Base-by-base conservation (phyloP, 2,888 invertebrate genomes). In the Callimorpha dominula region DNA sequence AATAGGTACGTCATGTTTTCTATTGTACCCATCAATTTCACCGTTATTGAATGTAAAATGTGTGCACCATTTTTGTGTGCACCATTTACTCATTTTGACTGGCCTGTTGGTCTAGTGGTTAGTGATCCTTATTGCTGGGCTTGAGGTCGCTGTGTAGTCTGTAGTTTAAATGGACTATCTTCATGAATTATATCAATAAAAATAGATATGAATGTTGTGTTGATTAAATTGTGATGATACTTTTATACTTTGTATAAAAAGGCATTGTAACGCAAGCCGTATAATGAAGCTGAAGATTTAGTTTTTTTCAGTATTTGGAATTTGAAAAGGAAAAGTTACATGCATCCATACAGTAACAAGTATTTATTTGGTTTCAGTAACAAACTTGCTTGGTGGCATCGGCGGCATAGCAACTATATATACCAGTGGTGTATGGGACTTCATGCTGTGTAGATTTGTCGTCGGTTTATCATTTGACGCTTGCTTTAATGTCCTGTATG, bases 1-100 rank as follows among this genome's bases (percentile, higher is more conserved):
- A 31, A 65, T 71, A 46, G 68, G 74, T 74, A 64, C 9, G 50
- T 57, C 17, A 54, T n/a, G 17, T 7, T n/a, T 54, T 54, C 54
- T 54, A 54, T 9, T 54, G 17, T n/a, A 17, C n/a, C 54, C 54
- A 54, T 7, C 31, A 31, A 31, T 31, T 31, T 31, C 31, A 31
- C 31, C 31, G 31, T 31, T 31, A 31, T 31, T 31, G 31, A 52
- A 52, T 52, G 11, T 15, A 0, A 11, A 9, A 9, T 46, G 2
- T 46, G 9, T 46, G 46, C 46, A 31, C 2, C 31, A 2, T 31
- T 31, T 31, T 31, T 31, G 31, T 31, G 31, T 31, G 31, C 31
- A 31, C 31, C 31, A 31, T 31, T 31, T 31, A 31, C 31, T 31
- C 31, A 31, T 31, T 31, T 31, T 31, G 31, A 31, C 31, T 31